These are phyloP conservation scores for Himalopsyche anomala DNA, from an alignment of 2,888 invertebrate species.

Conservation along the genomic window DNA sequence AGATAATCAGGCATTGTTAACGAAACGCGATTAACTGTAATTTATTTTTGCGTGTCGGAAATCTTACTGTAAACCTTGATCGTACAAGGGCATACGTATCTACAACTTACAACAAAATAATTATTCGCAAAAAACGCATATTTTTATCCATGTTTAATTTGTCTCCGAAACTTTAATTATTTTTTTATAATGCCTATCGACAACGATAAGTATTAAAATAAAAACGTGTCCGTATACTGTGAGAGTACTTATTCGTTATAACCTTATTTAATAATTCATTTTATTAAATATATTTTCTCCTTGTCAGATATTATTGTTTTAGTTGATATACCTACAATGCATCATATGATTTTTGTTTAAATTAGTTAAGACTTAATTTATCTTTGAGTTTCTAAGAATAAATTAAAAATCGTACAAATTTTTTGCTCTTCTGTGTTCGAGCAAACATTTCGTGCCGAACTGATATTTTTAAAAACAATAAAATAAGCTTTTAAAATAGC, in stretches of 20 bases:
- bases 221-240: too few relatives aligned
- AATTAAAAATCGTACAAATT: not conserved
- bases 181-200: too few relatives aligned
- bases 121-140: not conserved
- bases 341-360: too few relatives aligned
- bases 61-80: constrained; percentile 12
- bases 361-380: too few relatives aligned
- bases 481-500: constrained; percentile 11
- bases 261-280: too few relatives aligned
- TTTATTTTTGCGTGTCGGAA: constrained; percentile 33
- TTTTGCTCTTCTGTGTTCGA: not conserved
- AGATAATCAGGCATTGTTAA: not conserved
- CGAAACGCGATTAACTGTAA: not conserved
- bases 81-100: not conserved
- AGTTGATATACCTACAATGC: too few relatives aligned
- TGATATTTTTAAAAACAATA: constrained; percentile 36
- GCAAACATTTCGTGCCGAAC: not conserved
- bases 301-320: too few relatives aligned
- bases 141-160: too few relatives aligned
- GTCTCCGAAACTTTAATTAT: too few relatives aligned
- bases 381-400: not conserved
- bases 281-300: too few relatives aligned
- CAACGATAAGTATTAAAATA: too few relatives aligned
- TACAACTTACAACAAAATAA: not conserved
- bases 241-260: too few relatives aligned